phyloP scores from a whole-genome alignment of 2,797 vertebrate genomes.

The Falco novaeseelandiae region DNA sequence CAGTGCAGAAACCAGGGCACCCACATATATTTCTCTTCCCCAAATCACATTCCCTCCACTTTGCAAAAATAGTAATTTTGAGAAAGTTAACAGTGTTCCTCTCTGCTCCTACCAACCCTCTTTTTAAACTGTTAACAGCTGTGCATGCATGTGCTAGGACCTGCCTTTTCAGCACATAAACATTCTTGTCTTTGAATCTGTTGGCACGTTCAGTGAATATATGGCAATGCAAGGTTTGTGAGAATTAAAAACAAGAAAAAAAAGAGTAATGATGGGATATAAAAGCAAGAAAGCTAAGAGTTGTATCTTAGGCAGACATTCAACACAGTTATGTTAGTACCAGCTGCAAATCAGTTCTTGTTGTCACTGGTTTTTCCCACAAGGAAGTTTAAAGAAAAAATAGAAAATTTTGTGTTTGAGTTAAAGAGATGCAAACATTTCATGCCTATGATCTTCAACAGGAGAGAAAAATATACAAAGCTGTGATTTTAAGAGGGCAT shows the following conservation, averaged over 20 bases:
- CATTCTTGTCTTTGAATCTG: conserved; percentile 34
- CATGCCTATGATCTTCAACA: background rate
- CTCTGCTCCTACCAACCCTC: background rate
- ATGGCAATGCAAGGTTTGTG: background rate
- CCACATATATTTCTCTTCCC: background rate
- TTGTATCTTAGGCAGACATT: background rate
- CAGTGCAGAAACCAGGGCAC: background rate
- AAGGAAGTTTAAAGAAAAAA: background rate
- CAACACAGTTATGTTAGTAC: background rate
- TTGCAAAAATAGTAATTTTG: background rate
- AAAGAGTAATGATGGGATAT: conserved; percentile 21
- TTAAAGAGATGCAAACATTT: background rate
- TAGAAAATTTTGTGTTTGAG: background rate
- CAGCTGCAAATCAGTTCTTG: background rate
- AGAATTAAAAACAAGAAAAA: background rate
- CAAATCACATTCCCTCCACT: background rate
- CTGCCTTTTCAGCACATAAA: conserved; percentile 13
- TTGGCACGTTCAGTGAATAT: background rate
- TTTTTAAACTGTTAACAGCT: background rate
- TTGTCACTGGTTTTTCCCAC: background rate
- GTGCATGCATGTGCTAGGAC: conserved; percentile 16
- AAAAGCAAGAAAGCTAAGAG: background rate
- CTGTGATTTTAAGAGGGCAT: background rate
- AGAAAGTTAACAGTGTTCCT: background rate
- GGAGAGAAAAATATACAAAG: background rate